Evolutionary conservation across 2,113 vertebrate species (phyloP).

Genomic region (Xiphophorus maculatus): DNA sequence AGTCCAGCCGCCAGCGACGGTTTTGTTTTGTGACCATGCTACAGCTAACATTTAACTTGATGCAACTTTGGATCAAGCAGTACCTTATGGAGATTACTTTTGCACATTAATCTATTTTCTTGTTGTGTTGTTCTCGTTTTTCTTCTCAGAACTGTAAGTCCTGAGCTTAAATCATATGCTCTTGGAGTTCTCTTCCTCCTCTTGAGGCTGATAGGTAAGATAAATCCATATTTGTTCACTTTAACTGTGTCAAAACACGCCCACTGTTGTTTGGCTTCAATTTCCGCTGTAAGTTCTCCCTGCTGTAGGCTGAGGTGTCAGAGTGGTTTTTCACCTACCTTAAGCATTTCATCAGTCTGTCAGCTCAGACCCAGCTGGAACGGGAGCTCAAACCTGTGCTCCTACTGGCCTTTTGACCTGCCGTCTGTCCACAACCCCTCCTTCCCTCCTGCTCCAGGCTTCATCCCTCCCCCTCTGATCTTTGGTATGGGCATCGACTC

Average conservation of each 20-base stretch:
- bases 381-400: slow-evolving; percentile 24
- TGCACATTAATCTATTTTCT: not conserved
- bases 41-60: not conserved
- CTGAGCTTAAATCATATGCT: slow-evolving; percentile 79
- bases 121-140: slow-evolving; percentile 6
- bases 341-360: slow-evolving; percentile 32
- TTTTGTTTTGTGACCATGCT: not conserved
- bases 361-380: slow-evolving; percentile 21
- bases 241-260: too few relatives aligned
- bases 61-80: not conserved
- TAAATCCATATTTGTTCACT: not conserved
- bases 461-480: slow-evolving; percentile 82
- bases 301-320: slow-evolving; percentile 30
- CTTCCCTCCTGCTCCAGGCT: slow-evolving; percentile 59
- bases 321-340: slow-evolving; percentile 25
- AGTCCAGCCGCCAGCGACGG: too few relatives aligned
- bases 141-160: slow-evolving; percentile 76
- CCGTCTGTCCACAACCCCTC: slow-evolving; percentile 25
- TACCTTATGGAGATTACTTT: not conserved
- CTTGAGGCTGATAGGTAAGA: slow-evolving; percentile 77
- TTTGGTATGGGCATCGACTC: slow-evolving; percentile 84
- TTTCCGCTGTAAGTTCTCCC: not conserved
- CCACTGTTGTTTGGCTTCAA: not conserved
- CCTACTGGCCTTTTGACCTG: slow-evolving; percentile 37
- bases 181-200: slow-evolving; percentile 80